A percentile compares a stretch with the other conserved stretches of the same genome.
Conservation (phyloP, 2,113 vertebrate genomes). For the Microtus oregoni region DNA sequence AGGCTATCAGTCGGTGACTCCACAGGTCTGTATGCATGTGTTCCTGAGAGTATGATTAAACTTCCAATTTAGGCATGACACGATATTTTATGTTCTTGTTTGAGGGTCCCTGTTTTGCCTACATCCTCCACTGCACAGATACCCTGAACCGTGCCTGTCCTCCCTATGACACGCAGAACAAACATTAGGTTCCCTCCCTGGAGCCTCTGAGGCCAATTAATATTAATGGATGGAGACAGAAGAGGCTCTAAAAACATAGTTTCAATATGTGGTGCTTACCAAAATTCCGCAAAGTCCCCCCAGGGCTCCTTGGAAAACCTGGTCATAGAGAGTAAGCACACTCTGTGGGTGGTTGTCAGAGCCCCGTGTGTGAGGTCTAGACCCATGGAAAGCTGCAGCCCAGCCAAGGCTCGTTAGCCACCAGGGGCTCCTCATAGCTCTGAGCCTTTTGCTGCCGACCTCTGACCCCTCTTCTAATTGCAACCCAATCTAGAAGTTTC, state of each 20-base stretch:
- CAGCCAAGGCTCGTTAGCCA: no score
- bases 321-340: background rate
- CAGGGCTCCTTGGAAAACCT: background rate
- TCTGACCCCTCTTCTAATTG: background rate
- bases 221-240: background rate
- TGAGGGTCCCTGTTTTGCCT: background rate
- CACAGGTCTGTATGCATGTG: no score
- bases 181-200: background rate
- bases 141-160: no score
- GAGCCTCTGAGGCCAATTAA: background rate
- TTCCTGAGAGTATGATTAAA: background rate
- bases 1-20: background rate
- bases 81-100: background rate
- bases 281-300: background rate
- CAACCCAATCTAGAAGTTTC: background rate
- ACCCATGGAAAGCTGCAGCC: accelerated
- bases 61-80: background rate
- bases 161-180: background rate
- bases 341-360: background rate
- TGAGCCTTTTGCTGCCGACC: accelerated
- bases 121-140: no score
- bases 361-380: background rate
- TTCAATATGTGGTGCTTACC: accelerated
- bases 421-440: accelerated
- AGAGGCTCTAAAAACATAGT: background rate